Base-by-base conservation (phyloP, 2,888 invertebrate genomes). In the Argyra leucocephala region DNA sequence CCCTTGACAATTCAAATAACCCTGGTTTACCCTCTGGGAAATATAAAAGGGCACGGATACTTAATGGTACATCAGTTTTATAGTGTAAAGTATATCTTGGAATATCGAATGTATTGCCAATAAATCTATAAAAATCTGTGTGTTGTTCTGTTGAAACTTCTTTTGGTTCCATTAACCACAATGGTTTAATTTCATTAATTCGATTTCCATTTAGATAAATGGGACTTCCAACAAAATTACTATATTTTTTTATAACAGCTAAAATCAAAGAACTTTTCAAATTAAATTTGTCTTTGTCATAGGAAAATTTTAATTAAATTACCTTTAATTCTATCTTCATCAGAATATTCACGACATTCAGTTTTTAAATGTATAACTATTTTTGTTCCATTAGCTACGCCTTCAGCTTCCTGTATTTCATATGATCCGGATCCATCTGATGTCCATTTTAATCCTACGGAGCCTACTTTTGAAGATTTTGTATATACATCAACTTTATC, bases 221-320 rank as follows among this genome's bases (percentile, higher is more conserved):
- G 0, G 96, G 93, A 72, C 91, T 91, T 37, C 95, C 93, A 60
- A 99, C 93, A 78, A 98, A 98, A 79, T 96, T 97, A 78, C 96
- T 97, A 82, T 98, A 98, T 76, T 96, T 96, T 75, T 91, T 90
- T 22, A 97, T 91, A 60, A 97, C 88, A 70, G 83, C 90, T 89
- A 81, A 64, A 81, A 83, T 70, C 70, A 68, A 67, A 62, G n/a
- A n/a, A n/a, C n/a, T n/a, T n/a, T n/a, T n/a, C n/a, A n/a, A n/a
- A n/a, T n/a, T n/a, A 31, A 26, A 26, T 37, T 37, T 37, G 37
- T 37, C 12, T 10, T 37, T 6, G 12, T 12, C 18, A 48, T 18
- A 18, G 57, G 37, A 61, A 58, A 61, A 48, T 57, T 18, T 7
- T 61, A 59, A 22, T 58, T 62, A 24, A 65, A 57, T 78, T 60